A percentile compares a stretch with the other conserved stretches of the same genome.
These are phyloP conservation scores for Macrobrachium nipponense DNA, from an alignment of 1,140 invertebrate species.

Conservation along the genomic window DNA sequence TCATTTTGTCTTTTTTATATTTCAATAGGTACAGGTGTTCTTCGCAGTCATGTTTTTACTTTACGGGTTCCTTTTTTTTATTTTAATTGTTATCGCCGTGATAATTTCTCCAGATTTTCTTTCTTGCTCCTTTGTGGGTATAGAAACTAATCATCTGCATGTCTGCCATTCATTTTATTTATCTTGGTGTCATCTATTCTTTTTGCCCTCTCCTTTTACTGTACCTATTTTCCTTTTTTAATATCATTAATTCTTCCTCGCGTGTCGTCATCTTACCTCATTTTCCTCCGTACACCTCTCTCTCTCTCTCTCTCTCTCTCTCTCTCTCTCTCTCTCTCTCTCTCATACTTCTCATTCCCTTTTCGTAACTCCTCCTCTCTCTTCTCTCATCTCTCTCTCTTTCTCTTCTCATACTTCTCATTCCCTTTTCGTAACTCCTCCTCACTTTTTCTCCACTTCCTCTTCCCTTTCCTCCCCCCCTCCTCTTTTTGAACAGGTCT, in stretches of 20 bases:
- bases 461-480: not conserved
- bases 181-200: not conserved
- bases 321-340: slow-evolving; percentile 19
- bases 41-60: not conserved
- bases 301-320: not conserved
- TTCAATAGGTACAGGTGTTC: not conserved
- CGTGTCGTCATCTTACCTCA: not conserved
- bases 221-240: not conserved
- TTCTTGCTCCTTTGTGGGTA: not conserved
- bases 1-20: not conserved
- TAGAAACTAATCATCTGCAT: not conserved
- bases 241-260: too few relatives aligned
- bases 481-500: too few relatives aligned
- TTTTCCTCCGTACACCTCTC: not conserved
- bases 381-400: not conserved
- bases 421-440: too few relatives aligned
- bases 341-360: not conserved
- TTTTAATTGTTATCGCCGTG: too few relatives aligned
- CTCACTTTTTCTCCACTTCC: not conserved
- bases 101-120: not conserved
- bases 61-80: not conserved
- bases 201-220: too few relatives aligned
- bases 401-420: not conserved
- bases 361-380: not conserved
- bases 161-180: not conserved